A percentile compares a stretch with the other conserved stretches of the same genome.
These are phyloP conservation scores for Salminus brasiliensis DNA, from an alignment of 2,113 vertebrate species.

Conservation along the genomic window DNA sequence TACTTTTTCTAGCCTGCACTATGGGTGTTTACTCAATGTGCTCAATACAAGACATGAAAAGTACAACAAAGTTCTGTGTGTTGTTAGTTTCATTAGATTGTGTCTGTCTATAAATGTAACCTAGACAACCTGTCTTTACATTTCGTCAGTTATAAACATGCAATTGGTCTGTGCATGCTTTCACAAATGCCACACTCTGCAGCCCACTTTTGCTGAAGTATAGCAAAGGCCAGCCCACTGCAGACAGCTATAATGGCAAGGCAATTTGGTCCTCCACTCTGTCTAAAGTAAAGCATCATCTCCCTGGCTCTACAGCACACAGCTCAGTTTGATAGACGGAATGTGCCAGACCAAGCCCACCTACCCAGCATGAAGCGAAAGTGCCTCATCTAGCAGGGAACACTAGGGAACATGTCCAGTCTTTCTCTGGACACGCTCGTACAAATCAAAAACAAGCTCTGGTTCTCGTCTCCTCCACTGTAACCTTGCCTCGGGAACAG, in stretches of 20 bases:
- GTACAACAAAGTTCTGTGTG: too few relatives aligned
- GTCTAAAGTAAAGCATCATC: constrained; percentile 39
- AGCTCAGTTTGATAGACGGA: constrained; percentile 24
- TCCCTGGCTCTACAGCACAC: constrained; percentile 22
- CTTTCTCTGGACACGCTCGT: constrained; percentile 12
- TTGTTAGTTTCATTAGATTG: too few relatives aligned
- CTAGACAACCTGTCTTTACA: too few relatives aligned
- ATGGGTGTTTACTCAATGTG: too few relatives aligned
- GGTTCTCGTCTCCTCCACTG: constrained; percentile 25
- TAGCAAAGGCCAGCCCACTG: constrained; percentile 24
- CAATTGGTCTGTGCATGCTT: constrained; percentile 21
- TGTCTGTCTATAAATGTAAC: too few relatives aligned
- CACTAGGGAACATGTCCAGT: constrained; percentile 17
- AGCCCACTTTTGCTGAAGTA: not conserved
- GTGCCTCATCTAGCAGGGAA: constrained; percentile 18
- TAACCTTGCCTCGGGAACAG: constrained; percentile 33
- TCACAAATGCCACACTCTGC: constrained; percentile 20
- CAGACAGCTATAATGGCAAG: constrained; percentile 18
- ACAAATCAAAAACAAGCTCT: constrained; percentile 39
- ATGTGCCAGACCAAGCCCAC: constrained; percentile 25
- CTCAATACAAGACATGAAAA: too few relatives aligned
- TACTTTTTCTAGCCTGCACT: too few relatives aligned
- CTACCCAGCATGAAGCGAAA: constrained; percentile 26
- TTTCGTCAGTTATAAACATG: not conserved
- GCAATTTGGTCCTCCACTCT: constrained; percentile 40